phyloP scores from a whole-genome alignment of 2,113 vertebrate species.

The Saiga tatarica region DNA sequence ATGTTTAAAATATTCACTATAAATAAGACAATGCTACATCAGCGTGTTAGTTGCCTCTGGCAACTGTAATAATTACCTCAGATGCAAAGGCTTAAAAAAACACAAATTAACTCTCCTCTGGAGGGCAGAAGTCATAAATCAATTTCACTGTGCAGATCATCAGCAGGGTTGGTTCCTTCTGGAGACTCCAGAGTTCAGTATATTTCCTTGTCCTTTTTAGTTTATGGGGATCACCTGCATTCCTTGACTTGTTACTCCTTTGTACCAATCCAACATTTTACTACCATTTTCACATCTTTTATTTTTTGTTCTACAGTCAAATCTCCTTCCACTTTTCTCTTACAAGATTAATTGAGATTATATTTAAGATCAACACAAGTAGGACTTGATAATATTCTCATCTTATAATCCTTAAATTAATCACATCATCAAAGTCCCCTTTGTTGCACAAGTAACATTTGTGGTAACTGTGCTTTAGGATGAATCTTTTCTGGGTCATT shows the following conservation, averaged over 20 bases:
- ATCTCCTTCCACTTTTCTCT: neutral
- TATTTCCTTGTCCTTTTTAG: neutral
- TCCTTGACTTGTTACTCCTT: neutral
- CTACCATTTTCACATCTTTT: neutral
- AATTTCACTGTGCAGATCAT: neutral
- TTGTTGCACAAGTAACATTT: neutral
- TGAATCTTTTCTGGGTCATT: neutral
- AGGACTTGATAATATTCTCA: neutral
- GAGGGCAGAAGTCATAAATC: neutral
- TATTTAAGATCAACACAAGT: neutral
- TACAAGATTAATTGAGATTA: neutral
- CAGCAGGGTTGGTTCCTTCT: neutral
- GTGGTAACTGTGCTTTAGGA: too few relatives aligned
- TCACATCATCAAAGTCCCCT: neutral
- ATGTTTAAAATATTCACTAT: neutral
- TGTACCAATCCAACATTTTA: neutral
- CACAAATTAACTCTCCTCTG: neutral
- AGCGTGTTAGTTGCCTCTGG: neutral
- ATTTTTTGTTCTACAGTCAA: neutral
- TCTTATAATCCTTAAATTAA: neutral
- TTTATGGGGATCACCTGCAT: neutral
- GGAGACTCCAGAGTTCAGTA: neutral
- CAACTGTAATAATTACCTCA: neutral
- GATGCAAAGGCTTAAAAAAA: neutral
- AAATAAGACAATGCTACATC: neutral